Evolutionary conservation across 2,888 invertebrate species (phyloP), one percentile per base, ranked within the genome.

Genomic region (Aphodius sticticus): DNA sequence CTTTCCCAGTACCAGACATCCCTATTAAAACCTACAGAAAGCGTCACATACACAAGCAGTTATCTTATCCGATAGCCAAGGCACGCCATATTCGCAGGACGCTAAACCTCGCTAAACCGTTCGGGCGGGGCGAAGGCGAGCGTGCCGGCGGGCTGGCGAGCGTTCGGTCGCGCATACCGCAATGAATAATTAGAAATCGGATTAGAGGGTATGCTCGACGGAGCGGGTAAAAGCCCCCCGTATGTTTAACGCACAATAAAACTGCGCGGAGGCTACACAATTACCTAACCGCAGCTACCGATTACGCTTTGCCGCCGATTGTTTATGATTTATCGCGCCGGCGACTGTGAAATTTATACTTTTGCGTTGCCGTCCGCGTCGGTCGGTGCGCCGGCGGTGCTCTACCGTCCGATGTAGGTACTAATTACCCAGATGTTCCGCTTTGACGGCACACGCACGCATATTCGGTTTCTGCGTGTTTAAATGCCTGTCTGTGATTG

Each of bases 21-120:
- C 26, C 2, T 3, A 26, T 26, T 26, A 26, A 26, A 26, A 26
- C 3, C 26, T 26, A 26, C 26, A 26, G 26, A 1, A 26, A 26
- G 26, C 26, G 26, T 1, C 2, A 1, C 26, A 26, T 26, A 26
- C 26, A 3, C 26, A 26, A 26, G 26, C 26, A 26, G 26, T 26
- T 26, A 26, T 26, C 26, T n/a, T 26, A 26, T 26, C 26, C 26
- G 26, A 26, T 26, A 26, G 26, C 26, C 26, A 26, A 26, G 26
- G 70, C 70, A 70, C 70, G 70, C 16, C 15, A 6, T n/a, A 70
- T 70, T 16, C 15, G 16, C 15, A 5, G 70, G 15, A 12, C 16
- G n/a, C 70, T 16, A 70, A 70, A 70, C 70, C 16, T 70, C 70
- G 15, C 15, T 16, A 70, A 70, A 70, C 16, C 70, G 9, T 70